These are phyloP conservation scores for Neomorphus geoffroyi DNA, from an alignment of 2,797 vertebrate species.

Conservation along the genomic window DNA sequence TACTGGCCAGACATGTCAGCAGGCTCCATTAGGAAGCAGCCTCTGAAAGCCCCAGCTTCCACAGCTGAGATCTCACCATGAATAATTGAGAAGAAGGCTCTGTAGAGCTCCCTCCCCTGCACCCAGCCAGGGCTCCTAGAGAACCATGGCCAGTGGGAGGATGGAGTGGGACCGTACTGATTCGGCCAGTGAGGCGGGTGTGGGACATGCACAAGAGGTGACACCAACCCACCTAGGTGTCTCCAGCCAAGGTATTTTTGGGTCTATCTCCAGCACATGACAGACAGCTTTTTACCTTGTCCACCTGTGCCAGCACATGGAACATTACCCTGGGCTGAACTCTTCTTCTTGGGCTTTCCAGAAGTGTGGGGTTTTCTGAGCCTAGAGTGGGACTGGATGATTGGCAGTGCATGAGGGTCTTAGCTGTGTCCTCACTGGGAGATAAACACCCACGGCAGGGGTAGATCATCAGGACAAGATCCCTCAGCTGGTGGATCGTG, in stretches of 20 bases:
- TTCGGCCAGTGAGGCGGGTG: not conserved
- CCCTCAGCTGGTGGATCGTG: rapidly evolving
- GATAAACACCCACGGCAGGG: not conserved
- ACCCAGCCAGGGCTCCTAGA: not conserved
- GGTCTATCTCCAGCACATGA: not conserved
- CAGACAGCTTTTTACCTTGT: not conserved
- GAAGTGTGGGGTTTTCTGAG: not conserved
- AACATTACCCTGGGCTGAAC: too few species aligned
- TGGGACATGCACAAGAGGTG: not conserved
- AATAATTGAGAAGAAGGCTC: constrained; percentile 56
- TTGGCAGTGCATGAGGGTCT: not conserved
- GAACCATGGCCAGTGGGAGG: rapidly evolving
- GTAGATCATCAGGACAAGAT: rapidly evolving
- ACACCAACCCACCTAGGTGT: not conserved
- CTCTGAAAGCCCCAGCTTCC: constrained; percentile 22
- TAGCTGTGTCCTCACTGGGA: not conserved
- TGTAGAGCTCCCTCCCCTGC: not conserved
- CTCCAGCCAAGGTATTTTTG: not conserved
- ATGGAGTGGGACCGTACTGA: rapidly evolving
- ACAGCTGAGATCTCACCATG: constrained; percentile 3
- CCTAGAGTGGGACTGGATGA: not conserved
- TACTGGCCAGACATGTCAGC: not conserved
- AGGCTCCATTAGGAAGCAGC: constrained; percentile 43
- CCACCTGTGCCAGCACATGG: not conserved
- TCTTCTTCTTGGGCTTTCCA: not conserved